phyloP scores from a whole-genome alignment of 1,140 invertebrate species.

The Triops cancriformis region DNA sequence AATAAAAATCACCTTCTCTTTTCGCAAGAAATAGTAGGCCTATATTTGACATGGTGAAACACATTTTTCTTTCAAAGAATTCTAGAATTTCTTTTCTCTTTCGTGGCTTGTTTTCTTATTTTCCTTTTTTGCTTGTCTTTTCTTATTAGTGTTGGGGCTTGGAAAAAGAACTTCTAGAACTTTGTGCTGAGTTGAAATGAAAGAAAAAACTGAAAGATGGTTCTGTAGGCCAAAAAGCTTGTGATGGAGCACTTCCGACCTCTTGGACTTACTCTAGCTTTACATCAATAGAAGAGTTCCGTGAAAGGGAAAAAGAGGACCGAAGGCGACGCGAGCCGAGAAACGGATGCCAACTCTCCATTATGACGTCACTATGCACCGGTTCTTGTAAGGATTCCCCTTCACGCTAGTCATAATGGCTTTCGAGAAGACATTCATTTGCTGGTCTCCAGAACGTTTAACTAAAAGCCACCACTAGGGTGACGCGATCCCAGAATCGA shows the following conservation, averaged over 20 bases:
- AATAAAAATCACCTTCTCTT: no score
- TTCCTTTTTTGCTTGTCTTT: not conserved
- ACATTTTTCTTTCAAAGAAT: no score
- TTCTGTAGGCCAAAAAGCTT: not conserved
- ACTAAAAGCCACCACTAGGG: not conserved
- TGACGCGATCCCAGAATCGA: not conserved
- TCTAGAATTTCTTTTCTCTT: not conserved
- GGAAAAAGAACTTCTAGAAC: not conserved
- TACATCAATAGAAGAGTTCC: not conserved
- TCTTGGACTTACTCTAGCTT: constrained; percentile 10
- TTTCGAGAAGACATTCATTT: not conserved
- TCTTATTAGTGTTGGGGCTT: not conserved
- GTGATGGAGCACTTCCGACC: constrained; percentile 7
- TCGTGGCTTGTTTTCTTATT: not conserved
- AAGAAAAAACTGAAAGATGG: not conserved
- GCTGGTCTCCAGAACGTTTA: not conserved
- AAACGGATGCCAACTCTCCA: not conserved
- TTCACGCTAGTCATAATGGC: not conserved
- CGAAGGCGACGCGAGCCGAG: no score
- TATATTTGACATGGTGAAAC: no score
- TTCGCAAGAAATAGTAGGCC: no score
- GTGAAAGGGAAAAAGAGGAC: not conserved
- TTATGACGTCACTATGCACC: not conserved
- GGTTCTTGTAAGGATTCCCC: not conserved
- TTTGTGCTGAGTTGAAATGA: not conserved